Conservation (phyloP, 2,797 vertebrate genomes). For the Amblyopsis hoosieri region DNA sequence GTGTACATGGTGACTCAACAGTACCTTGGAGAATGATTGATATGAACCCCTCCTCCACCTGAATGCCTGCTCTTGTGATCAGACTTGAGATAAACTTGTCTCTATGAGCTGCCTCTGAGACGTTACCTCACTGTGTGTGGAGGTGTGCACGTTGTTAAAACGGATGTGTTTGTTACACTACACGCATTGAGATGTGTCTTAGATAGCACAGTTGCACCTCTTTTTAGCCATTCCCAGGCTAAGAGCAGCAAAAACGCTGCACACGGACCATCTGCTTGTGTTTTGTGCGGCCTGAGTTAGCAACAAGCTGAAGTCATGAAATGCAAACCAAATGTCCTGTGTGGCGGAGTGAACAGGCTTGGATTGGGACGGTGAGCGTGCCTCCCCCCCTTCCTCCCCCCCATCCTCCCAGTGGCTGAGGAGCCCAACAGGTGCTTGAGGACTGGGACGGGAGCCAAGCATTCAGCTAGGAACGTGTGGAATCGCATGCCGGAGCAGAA, state of each 20-base stretch:
- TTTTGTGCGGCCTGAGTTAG: conserved; percentile 70
- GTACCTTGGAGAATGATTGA: conserved; percentile 17
- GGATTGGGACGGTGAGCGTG: conserved; percentile 53
- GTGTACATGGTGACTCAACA: conserved; percentile 51
- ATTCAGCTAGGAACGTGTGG: conserved; percentile 43
- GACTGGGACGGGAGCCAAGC: conserved; percentile 50
- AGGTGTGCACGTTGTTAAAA: conserved; percentile 49
- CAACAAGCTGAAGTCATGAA: conserved; percentile 78
- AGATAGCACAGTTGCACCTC: conserved; percentile 45
- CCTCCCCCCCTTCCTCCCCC: conserved; percentile 14
- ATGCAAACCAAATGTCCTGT: conserved; percentile 81
- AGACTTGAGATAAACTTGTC: conserved; percentile 21
- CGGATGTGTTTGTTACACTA: conserved; percentile 35
- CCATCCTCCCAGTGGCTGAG: conserved; percentile 39
- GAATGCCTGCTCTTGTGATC: conserved; percentile 8
- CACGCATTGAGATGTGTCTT: conserved; percentile 28
- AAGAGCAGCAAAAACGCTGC: conserved; percentile 51
- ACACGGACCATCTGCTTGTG: conserved; percentile 70
- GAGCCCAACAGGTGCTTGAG: conserved; percentile 74
- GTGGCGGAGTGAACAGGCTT: conserved; percentile 46
- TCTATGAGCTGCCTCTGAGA: conserved; percentile 37
- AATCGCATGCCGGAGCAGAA: conserved; percentile 48
- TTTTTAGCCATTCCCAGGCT: conserved; percentile 43
- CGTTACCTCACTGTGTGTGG: conserved; percentile 47
- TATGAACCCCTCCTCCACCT: conserved; percentile 11